Percentiles rank a stretch among this genome's conserved stretches.
Evolutionary conservation across 2,113 vertebrate species (phyloP).

Genomic region (Tiliqua scincoides): DNA sequence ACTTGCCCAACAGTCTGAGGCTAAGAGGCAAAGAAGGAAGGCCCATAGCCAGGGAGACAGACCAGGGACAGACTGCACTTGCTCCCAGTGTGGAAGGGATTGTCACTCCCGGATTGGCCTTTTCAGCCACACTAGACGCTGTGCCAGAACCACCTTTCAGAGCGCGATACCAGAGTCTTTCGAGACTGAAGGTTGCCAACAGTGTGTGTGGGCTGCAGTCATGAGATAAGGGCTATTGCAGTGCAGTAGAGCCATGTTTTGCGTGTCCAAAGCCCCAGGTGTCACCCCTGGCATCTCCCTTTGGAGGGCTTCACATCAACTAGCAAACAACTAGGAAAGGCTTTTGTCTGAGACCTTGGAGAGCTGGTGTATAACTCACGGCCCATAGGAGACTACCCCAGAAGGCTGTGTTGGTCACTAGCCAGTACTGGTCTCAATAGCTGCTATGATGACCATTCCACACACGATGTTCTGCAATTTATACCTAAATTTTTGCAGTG

Average conservation of each 20-base stretch:
- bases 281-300: neutral
- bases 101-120: too few relatives aligned
- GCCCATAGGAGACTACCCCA: neutral
- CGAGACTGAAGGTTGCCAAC: too few relatives aligned
- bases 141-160: too few relatives aligned
- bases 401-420: neutral
- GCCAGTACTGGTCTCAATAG: neutral
- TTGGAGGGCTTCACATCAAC: neutral
- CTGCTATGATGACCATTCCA: neutral
- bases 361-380: neutral
- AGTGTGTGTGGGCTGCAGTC: neutral
- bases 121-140: too few relatives aligned
- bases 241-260: neutral
- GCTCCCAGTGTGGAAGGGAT: too few relatives aligned
- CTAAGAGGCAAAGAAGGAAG: too few relatives aligned
- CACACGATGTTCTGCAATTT: neutral
- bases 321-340: neutral
- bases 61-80: too few relatives aligned
- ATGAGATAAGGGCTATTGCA: neutral
- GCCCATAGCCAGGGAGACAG: too few relatives aligned
- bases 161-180: too few relatives aligned
- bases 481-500: neutral
- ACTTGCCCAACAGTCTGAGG: too few relatives aligned
- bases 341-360: neutral
- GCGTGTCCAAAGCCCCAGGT: neutral